Evolutionary conservation across 2,888 invertebrate species (phyloP), one percentile per base, ranked within the genome.

Genomic region (Drosophila sordidula): DNA sequence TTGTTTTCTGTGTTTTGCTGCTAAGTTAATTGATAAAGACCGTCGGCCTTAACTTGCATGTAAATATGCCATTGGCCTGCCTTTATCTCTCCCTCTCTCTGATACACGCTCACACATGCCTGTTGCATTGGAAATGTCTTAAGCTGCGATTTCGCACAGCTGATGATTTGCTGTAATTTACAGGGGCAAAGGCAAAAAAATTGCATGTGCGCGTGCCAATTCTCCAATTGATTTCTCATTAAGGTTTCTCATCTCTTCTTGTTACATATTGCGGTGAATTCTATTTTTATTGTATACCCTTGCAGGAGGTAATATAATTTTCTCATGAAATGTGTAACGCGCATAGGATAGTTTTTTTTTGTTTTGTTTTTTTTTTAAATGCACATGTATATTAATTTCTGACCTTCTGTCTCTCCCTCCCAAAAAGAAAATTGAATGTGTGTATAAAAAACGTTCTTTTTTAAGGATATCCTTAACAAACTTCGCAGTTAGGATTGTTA

Each of bases 41-140:
- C 25, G 32, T 16, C 25, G 25, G 34, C 64, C 45, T 44, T 38
- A 36, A 39, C 22, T 39, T 59, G 64, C 69, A 61, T 72, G 44
- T 50, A 64, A 73, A 64, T 54, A 64, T 64, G 50, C 16, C 46
- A 63, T 54, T 73, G 64, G 65, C 39, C 61, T 50, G 57, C n/a
- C 14, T 18, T 59, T 56, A 69, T 73, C 69, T 73, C 69, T 38
- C 41, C 22, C 44, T 11, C 34, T 32, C 11, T 38, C 38, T 8
- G 32, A 16, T n/a, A 14, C 34, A 18, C 55, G n/a, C 11, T 2
- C 29, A 4, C 4, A 51, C 14, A 29, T 57, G 18, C 8, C n/a
- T 14, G 38, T 36, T 32, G 41, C 44, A 36, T 49, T 57, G 25
- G 16, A 22, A 50, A 50, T 45, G 50, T 57, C 47, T 54, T 57